Evolutionary conservation across 2,888 invertebrate species (phyloP).

Genomic region (Lepidocyrtinus sp.): DNA sequence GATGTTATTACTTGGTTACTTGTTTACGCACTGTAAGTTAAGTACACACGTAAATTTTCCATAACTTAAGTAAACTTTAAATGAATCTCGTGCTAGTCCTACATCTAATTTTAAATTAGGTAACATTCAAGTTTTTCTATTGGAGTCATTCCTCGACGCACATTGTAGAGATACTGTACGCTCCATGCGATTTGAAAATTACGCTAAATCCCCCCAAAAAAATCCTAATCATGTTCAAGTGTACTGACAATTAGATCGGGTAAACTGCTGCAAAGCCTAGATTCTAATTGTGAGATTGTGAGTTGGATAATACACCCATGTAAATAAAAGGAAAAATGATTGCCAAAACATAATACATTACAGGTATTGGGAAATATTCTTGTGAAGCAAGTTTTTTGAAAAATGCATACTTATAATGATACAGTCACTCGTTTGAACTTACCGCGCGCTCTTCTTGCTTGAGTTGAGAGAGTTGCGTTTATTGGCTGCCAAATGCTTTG

Average conservation of each 20-base stretch:
- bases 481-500: background rate
- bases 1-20: background rate
- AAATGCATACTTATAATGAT: background rate
- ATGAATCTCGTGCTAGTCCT: slow-evolving; percentile 42
- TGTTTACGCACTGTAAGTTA: background rate
- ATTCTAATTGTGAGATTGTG: background rate
- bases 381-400: background rate
- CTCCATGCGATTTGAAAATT: background rate
- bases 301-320: background rate
- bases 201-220: background rate
- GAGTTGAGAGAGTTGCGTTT: no score
- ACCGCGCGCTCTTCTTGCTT: no score
- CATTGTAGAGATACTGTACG: background rate
- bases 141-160: no score
- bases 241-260: background rate
- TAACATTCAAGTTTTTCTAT: background rate
- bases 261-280: background rate
- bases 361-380: background rate
- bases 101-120: background rate
- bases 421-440: background rate
- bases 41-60: background rate
- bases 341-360: background rate
- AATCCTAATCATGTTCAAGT: background rate
- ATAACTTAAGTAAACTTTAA: background rate
- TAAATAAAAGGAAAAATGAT: background rate